phyloP scores from a whole-genome alignment of 2,113 vertebrate genomes.

The Mustela nigripes region DNA sequence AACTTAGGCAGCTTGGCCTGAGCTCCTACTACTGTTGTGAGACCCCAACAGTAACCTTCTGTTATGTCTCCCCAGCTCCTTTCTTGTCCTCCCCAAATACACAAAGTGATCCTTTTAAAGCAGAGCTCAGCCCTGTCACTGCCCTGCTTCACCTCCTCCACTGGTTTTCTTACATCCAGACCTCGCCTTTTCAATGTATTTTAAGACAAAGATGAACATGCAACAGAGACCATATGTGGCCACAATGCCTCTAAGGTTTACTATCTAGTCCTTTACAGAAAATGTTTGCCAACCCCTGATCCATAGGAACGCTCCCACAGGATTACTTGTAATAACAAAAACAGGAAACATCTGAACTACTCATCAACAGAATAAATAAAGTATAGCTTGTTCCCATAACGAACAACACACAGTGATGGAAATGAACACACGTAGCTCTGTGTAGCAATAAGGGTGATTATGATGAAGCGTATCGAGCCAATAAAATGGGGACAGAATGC shows the following conservation, averaged over 20 bases:
- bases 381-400: background rate
- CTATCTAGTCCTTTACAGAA: background rate
- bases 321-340: background rate
- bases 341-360: background rate
- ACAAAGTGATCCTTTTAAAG: background rate
- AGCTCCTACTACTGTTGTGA: accelerated
- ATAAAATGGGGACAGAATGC: background rate
- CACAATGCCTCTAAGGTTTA: background rate
- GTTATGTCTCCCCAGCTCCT: background rate
- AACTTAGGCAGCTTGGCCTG: background rate
- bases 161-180: background rate
- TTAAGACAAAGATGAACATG: background rate
- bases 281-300: background rate
- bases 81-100: background rate
- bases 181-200: background rate
- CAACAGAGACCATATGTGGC: background rate
- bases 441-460: background rate
- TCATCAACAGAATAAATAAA: background rate
- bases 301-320: background rate
- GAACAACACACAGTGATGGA: background rate
- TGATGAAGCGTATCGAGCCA: background rate
- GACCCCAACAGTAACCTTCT: background rate
- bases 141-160: background rate
- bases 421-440: background rate
- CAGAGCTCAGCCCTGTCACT: background rate